These are phyloP conservation scores for Drosophila mettleri DNA, from an alignment of 2,888 invertebrate genomes.

Conservation along the genomic window DNA sequence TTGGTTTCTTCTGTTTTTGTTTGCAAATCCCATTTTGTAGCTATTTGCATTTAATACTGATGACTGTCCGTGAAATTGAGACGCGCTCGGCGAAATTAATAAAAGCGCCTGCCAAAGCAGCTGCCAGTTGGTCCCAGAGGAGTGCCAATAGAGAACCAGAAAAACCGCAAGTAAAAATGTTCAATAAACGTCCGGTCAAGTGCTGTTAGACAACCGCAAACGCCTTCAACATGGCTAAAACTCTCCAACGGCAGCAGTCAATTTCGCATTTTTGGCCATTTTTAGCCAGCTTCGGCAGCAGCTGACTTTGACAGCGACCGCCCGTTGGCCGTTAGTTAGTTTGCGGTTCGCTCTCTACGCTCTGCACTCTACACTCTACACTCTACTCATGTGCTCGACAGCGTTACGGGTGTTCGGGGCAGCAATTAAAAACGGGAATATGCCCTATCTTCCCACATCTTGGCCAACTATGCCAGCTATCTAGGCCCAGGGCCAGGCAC, in stretches of 20 bases:
- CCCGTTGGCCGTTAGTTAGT: slow-evolving; percentile 74
- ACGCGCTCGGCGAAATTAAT: slow-evolving; percentile 60
- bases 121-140: slow-evolving; percentile 38
- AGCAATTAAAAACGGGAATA: slow-evolving; percentile 63
- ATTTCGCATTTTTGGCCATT: slow-evolving; percentile 70
- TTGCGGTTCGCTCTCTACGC: slow-evolving; percentile 62
- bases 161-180: slow-evolving; percentile 77
- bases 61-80: slow-evolving; percentile 72
- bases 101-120: slow-evolving; percentile 42
- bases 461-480: slow-evolving; percentile 32
- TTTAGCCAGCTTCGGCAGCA: slow-evolving; percentile 48
- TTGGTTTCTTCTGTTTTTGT: background rate
- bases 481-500: too few species aligned
- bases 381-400: slow-evolving; percentile 49
- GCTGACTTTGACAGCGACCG: slow-evolving; percentile 74
- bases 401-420: slow-evolving; percentile 37
- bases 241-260: slow-evolving; percentile 56
- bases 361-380: background rate
- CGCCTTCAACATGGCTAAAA: slow-evolving; percentile 70
- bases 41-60: slow-evolving; percentile 81
- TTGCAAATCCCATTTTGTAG: slow-evolving; percentile 74
- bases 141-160: slow-evolving; percentile 1
- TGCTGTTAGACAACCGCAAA: slow-evolving; percentile 62
- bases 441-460: background rate
- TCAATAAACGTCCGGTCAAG: slow-evolving; percentile 75